phyloP scores from a whole-genome alignment of 2,113 vertebrate species.

The Atractosteus spatula region DNA sequence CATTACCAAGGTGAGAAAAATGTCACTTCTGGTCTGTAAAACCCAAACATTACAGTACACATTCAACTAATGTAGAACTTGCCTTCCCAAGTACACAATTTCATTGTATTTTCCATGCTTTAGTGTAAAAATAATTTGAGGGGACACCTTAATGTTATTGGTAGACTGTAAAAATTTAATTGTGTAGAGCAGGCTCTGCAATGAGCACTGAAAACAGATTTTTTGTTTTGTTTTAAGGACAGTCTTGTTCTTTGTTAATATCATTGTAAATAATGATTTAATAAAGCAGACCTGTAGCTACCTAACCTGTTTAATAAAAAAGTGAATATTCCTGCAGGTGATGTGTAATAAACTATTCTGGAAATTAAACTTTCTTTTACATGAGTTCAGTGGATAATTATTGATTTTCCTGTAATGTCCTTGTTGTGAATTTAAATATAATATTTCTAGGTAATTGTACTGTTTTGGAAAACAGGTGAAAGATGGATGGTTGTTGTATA shows the following conservation, averaged over 20 bases:
- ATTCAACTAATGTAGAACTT: conserved; percentile 23
- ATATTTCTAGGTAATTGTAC: no score
- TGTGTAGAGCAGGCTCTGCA: conserved; percentile 66
- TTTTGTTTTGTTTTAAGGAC: conserved; percentile 38
- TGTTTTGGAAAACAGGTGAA: no score
- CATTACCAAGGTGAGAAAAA: background rate
- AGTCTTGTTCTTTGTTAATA: conserved; percentile 59
- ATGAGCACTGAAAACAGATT: conserved; percentile 40
- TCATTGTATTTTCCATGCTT: conserved; percentile 24
- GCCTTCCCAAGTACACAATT: conserved; percentile 18
- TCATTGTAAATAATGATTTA: conserved; percentile 78
- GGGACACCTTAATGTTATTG: conserved; percentile 63
- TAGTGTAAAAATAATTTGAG: conserved; percentile 64
- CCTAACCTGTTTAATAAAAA: conserved; percentile 60
- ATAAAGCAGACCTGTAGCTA: conserved; percentile 64
- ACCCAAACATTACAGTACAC: conserved; percentile 18
- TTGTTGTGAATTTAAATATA: no score
- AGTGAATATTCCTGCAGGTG: conserved; percentile 49
- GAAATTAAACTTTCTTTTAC: background rate
- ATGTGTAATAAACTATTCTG: conserved; percentile 64
- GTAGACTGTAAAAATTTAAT: conserved; percentile 59
- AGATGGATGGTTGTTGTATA: no score
- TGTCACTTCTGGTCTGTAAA: background rate
- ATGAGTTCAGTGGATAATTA: no score
- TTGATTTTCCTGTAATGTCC: no score